phyloP scores from a whole-genome alignment of 1,140 invertebrate species.

The Saccostrea cuccullata region DNA sequence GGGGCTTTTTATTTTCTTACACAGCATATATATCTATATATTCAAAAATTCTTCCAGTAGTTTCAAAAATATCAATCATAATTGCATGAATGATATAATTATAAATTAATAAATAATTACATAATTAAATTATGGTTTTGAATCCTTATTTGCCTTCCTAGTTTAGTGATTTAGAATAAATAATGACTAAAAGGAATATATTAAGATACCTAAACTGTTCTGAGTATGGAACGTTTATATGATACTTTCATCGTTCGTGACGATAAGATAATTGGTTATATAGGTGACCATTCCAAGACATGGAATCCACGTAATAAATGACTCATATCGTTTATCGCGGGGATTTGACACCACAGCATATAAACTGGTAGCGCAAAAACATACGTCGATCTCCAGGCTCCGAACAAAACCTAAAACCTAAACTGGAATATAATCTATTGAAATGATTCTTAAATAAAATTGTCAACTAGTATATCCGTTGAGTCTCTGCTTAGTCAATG shows the following conservation, averaged over 20 bases:
- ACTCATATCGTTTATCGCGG: constrained; percentile 23
- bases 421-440: constrained; percentile 8
- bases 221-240: background rate
- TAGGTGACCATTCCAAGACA: background rate
- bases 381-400: background rate
- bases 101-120: no score
- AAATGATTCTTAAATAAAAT: background rate
- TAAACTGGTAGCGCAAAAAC: background rate
- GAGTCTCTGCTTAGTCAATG: constrained; percentile 16
- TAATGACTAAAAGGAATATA: no score
- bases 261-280: constrained; percentile 34
- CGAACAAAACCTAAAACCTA: background rate
- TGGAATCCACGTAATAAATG: constrained; percentile 21
- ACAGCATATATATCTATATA: no score
- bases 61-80: no score
- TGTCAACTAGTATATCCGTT: background rate
- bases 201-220: background rate
- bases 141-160: no score
- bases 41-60: no score
- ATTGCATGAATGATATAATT: no score
- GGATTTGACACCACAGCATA: constrained; percentile 24
- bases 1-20: no score
- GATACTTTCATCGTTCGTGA: background rate
- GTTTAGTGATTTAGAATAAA: no score
- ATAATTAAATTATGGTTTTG: no score